A percentile compares a stretch with the other conserved stretches of the same genome.
Conservation (phyloP, 2,113 vertebrate genomes). For the Ornithorhynchus anatinus region DNA sequence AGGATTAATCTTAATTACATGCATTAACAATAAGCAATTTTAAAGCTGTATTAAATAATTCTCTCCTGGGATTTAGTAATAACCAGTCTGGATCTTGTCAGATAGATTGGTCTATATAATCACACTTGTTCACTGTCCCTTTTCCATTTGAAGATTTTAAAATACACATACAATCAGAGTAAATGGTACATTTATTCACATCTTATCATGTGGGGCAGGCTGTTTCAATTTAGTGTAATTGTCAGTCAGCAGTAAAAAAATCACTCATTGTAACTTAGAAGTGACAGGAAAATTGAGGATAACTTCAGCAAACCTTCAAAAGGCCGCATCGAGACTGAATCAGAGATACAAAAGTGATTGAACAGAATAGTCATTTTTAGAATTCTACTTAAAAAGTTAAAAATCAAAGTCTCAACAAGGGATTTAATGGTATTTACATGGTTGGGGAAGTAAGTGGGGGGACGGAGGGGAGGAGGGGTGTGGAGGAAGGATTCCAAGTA, state of each 20-base stretch:
- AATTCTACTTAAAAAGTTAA: no score
- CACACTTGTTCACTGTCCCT: background rate
- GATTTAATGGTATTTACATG: no score
- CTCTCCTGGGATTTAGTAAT: background rate
- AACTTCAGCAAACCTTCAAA: background rate
- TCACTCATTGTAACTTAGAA: slow-evolving; percentile 12
- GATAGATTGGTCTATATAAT: background rate
- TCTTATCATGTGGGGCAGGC: background rate
- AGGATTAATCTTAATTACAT: slow-evolving; percentile 39
- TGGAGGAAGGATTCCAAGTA: background rate
- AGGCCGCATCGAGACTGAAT: background rate
- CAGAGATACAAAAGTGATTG: background rate
- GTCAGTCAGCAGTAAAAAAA: slow-evolving; percentile 6
- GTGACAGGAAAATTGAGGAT: background rate
- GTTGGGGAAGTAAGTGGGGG: no score
- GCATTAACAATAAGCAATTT: slow-evolving; percentile 26
- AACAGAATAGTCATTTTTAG: background rate
- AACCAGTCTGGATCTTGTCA: slow-evolving; percentile 18
- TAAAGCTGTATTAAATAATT: slow-evolving; percentile 22
- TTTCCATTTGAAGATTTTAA: background rate
- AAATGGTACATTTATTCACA: background rate
- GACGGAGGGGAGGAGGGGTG: no score
- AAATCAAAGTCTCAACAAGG: no score
- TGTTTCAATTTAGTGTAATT: slow-evolving; percentile 37
- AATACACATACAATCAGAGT: background rate